These are phyloP conservation scores for Pantelozetes paolii DNA, from an alignment of 2,888 invertebrate species.

Conservation along the genomic window DNA sequence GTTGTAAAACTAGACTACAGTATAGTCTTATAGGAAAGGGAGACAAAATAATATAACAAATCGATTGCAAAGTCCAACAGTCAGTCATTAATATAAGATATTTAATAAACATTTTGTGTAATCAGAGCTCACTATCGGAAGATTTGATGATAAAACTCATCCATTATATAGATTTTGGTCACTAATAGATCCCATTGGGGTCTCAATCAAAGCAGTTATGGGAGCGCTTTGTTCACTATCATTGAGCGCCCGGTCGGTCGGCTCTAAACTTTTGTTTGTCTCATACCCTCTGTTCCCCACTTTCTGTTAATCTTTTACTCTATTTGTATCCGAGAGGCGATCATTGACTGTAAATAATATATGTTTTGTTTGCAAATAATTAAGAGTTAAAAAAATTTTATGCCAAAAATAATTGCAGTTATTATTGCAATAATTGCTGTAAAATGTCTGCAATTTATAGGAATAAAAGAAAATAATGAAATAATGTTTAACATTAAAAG, in stretches of 20 bases:
- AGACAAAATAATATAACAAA: conserved; percentile 22
- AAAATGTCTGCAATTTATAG: conserved; percentile 30
- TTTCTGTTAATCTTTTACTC: background rate
- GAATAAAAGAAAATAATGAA: background rate
- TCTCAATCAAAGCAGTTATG: conserved; percentile 15
- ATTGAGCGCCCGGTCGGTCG: background rate
- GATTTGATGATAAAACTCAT: conserved; percentile 19
- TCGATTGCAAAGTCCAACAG: conserved; percentile 33
- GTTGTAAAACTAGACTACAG: too few relatives aligned
- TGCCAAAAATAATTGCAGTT: background rate
- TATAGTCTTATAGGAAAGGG: background rate
- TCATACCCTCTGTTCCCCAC: background rate
- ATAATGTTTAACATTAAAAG: conserved; percentile 1
- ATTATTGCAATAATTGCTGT: conserved; percentile 3
- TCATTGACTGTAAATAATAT: conserved; percentile 34
- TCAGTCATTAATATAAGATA: conserved; percentile 15
- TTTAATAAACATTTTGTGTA: conserved; percentile 27
- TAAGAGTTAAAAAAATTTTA: conserved; percentile 20
- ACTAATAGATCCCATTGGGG: conserved; percentile 33
- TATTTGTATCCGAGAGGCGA: conserved; percentile 30
- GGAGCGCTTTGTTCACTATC: background rate
- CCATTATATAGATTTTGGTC: conserved; percentile 10
- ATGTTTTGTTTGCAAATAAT: conserved; percentile 37
- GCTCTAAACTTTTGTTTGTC: background rate
- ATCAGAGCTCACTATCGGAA: conserved; percentile 20